Evolutionary conservation across 2,113 vertebrate genomes (phyloP).

Genomic region (Pterophyllum scalare): DNA sequence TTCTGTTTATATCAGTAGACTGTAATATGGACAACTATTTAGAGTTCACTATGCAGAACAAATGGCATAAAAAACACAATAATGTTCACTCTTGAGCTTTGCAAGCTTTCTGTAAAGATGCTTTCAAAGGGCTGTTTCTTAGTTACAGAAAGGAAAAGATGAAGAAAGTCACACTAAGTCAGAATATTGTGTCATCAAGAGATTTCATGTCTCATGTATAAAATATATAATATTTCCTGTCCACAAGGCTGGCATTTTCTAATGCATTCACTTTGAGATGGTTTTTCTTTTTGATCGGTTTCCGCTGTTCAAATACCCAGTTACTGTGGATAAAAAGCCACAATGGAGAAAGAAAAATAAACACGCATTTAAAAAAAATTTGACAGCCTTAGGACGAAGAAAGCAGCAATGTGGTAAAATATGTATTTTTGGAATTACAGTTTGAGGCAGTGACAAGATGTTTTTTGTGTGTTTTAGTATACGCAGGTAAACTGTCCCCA

Average conservation of each 20-base stretch:
- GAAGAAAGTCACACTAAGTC: not conserved
- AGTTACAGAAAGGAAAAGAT: not conserved
- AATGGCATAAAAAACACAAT: not conserved
- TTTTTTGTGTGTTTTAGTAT: not conserved
- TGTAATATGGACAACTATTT: not conserved
- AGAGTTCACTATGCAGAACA: not conserved
- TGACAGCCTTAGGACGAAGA: not conserved
- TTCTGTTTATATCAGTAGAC: not conserved
- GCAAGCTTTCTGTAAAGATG: not conserved
- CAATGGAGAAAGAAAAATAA: not conserved
- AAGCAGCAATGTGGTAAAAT: not conserved
- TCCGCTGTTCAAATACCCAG: not conserved
- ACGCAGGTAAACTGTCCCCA: not conserved
- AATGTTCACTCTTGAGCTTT: not conserved
- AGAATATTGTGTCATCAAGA: not conserved
- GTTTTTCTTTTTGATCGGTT: constrained; percentile 1
- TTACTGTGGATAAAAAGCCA: not conserved
- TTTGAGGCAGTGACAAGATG: not conserved
- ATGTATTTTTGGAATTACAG: not conserved
- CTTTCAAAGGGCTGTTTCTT: not conserved
- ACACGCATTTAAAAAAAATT: not conserved
- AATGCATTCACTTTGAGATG: not conserved
- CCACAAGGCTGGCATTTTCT: not conserved
- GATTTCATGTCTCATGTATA: constrained; percentile 7
- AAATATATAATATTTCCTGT: not conserved